Evolutionary conservation across 2,888 invertebrate species (phyloP), one percentile per base, ranked within the genome.

Genomic region (Sepioteuthis lessoniana): DNA sequence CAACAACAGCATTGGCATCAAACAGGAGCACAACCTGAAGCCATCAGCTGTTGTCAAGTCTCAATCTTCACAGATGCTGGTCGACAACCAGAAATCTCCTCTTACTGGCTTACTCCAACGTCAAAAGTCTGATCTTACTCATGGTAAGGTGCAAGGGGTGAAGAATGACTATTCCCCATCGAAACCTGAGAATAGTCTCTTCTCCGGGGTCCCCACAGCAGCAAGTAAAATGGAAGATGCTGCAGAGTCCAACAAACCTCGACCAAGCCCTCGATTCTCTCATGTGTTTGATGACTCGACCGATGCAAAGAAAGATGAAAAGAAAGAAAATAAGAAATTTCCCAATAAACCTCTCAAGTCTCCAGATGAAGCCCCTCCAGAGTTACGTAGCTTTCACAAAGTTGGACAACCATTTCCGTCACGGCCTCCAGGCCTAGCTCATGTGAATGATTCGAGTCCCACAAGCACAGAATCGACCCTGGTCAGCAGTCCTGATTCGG

Each of bases 31-130:
- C 25, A 97, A 97, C 94, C 95, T 97, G 38, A 96, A 96, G 94
- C 97, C 97, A 0, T 96, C 97, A 10, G 96, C 96, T 47, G 96
- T 97, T 93, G 96, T 96, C n/a, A 96, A 96, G 94, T 97, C 97
- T 38, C 96, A 96, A 94, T 97, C 97, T 46, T 96, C 96, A 91
- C 96, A 96, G 95, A 96, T 96, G 94, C 95, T 96, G 94, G 95
- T 95, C 21, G 96, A 96, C 42, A 95, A 95, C 94, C 95, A 95
- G 91, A 96, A 96, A 94, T 95, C 96, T 90, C 96, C 96, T 94
- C 96, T 96, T 94, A 95, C 96, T 94, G 96, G 96, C 76, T 94
- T 95, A 93, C 95, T 96, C 55, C 96, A 96, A 94, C 95, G 97
- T 94, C 96, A 96, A 94, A 96, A 96, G 94, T 96, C 96, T 10